Conservation (phyloP, 2,888 invertebrate species). For the Tortricodes alternella region DNA sequence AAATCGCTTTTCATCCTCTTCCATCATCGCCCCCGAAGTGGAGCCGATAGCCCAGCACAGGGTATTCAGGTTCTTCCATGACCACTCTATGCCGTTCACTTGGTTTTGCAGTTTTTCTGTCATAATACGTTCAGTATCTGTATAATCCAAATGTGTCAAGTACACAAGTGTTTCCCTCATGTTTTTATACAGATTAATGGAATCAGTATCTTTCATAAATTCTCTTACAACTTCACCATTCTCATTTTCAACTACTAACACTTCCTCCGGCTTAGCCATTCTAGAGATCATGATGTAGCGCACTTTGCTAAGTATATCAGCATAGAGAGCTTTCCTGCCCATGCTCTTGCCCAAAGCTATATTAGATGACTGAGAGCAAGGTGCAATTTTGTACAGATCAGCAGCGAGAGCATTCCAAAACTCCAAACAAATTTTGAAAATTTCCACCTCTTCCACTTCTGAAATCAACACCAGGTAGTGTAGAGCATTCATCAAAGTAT, state of each 20-base stretch:
- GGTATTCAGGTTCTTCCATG: constrained; percentile 99
- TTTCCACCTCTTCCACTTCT: constrained; percentile 99
- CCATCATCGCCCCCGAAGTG: constrained; percentile 99
- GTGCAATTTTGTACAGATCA: constrained; percentile 95
- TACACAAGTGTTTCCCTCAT: constrained; percentile 99
- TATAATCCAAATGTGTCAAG: constrained; percentile 98
- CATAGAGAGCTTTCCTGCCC: constrained; percentile 88
- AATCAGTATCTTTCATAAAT: constrained; percentile 99
- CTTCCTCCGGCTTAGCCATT: constrained; percentile 99
- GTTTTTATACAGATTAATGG: constrained; percentile 99
- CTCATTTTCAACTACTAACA: constrained; percentile 99
- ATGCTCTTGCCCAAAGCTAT: constrained; percentile 69
- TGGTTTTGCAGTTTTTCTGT: constrained; percentile 99
- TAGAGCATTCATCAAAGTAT: constrained; percentile 91
- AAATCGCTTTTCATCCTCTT: constrained; percentile 99
- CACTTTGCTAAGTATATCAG: constrained; percentile 92
- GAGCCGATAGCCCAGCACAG: constrained; percentile 99
- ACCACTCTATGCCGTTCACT: constrained; percentile 99
- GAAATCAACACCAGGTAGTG: constrained; percentile 95
- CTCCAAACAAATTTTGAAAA: constrained; percentile 99
- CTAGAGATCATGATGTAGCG: constrained; percentile 99
- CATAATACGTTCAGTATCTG: constrained; percentile 99
- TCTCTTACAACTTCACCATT: constrained; percentile 99
- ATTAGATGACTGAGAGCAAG: constrained; percentile 82
- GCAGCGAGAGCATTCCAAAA: constrained; percentile 98